Evolutionary conservation across 2,888 invertebrate genomes (phyloP), one percentile per base, ranked within the genome.

Genomic region (Eupeodes luniger): DNA sequence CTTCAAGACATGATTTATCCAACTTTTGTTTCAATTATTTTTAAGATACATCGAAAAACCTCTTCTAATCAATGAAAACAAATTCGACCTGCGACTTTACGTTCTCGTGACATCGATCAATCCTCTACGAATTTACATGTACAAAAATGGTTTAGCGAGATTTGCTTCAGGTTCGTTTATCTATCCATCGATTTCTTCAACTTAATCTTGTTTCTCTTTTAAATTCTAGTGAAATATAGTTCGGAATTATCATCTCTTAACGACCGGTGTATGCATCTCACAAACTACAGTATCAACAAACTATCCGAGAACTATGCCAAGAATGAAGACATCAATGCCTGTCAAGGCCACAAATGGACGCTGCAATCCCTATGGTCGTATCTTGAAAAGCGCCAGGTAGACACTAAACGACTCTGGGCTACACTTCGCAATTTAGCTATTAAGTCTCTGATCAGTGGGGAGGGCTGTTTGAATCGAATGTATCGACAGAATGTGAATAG

Each of bases 81-180:
- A 99, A 94, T 99, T 99, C 94, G 99, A 99, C 94, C 95, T 99
- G 92, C 95, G 99, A 7, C 94, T 99, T 47, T 99, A 99, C 93
- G 98, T 99, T 53, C 95, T 99, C 47, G 97, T 99, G 47, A 98
- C 99, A 1, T 98, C 98, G 57, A 96, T 99, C 90, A 97, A 99
- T 93, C 99, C 99, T 0, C 94, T 99, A 5, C 94, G 98, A 90
- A 96, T 99, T 91, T 99, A 99, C 93, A 94, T 99, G 91, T 99
- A 98, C 93, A 97, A 98, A 89, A 99, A 99, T 92, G 99, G 99
- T 0, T 94, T 99, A 55, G 99, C 97, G 0, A 95, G 99, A 91
- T 99, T 99, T 94, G 99, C 99, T 51, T 98, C 99, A 91, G 97
- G 97, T 95, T 2, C 12, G 27, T 62, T 40, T 6, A 36, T 44